phyloP scores from a whole-genome alignment of 2,113 vertebrate species.

The Plectropomus leopardus region DNA sequence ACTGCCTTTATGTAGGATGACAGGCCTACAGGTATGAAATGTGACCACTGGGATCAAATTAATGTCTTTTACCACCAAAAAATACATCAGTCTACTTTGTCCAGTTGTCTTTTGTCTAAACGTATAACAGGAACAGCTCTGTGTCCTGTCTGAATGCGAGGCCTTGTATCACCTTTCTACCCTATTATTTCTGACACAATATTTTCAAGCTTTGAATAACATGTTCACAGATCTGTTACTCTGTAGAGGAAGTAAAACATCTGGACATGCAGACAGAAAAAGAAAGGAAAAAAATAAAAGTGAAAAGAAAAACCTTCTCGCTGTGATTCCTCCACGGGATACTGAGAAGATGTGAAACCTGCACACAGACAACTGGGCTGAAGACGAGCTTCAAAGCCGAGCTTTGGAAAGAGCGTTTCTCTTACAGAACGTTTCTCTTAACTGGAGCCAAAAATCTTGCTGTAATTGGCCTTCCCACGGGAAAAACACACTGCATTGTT shows the following conservation, averaged over 20 bases:
- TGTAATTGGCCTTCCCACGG: conserved; percentile 7
- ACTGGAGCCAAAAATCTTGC: background rate
- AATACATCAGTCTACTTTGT: conserved; percentile 34
- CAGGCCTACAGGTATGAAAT: conserved; percentile 43
- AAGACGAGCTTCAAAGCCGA: conserved; percentile 20
- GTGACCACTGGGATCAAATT: conserved; percentile 42
- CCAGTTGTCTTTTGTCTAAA: conserved; percentile 31
- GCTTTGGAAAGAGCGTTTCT: background rate
- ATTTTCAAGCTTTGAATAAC: conserved; percentile 4
- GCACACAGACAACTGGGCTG: conserved; percentile 6
- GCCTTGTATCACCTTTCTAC: conserved; percentile 12
- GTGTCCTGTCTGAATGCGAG: background rate
- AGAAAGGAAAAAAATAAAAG: background rate
- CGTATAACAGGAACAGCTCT: conserved; percentile 10
- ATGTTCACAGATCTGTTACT: background rate
- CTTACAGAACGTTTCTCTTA: background rate
- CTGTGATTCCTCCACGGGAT: background rate
- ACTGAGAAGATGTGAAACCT: conserved; percentile 20
- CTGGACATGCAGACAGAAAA: background rate
- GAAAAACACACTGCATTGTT: background rate
- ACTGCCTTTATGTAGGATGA: conserved; percentile 26
- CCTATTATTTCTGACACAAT: conserved; percentile 24
- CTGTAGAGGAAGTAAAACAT: background rate
- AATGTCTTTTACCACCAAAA: conserved; percentile 25
- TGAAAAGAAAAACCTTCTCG: background rate